These are phyloP conservation scores for Ginglymostoma cirratum DNA, from an alignment of 2,113 vertebrate genomes.

Conservation along the genomic window DNA sequence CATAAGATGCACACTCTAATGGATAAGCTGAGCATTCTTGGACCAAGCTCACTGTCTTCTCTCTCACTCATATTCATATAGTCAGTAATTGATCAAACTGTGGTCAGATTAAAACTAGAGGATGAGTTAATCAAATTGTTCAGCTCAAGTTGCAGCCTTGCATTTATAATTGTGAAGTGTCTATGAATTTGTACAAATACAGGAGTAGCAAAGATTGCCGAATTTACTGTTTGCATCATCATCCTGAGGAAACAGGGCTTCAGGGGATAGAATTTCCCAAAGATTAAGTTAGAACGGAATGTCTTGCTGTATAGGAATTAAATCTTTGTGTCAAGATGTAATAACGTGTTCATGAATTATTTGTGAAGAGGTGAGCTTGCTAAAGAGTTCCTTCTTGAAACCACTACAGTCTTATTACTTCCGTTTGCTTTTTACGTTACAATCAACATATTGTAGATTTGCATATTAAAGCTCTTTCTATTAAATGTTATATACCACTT, in stretches of 20 bases:
- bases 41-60: not conserved
- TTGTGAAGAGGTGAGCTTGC: not conserved
- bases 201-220: not conserved
- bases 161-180: not conserved
- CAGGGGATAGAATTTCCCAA: not conserved
- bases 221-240: not conserved
- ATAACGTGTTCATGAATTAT: not conserved
- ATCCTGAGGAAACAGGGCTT: not conserved
- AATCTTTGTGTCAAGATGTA: not conserved
- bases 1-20: not conserved
- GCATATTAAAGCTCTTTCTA: not conserved
- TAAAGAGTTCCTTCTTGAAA: not conserved
- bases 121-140: not conserved
- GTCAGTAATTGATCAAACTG: not conserved
- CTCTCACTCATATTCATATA: not conserved
- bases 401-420: not conserved
- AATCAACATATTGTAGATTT: not conserved
- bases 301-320: not conserved
- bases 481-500: not conserved
- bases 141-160: not conserved
- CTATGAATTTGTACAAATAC: not conserved
- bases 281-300: not conserved
- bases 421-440: not conserved
- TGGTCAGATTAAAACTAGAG: not conserved
- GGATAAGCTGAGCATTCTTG: not conserved